phyloP scores from a whole-genome alignment of 2,797 vertebrate genomes.

The Centropyge bicolor region DNA sequence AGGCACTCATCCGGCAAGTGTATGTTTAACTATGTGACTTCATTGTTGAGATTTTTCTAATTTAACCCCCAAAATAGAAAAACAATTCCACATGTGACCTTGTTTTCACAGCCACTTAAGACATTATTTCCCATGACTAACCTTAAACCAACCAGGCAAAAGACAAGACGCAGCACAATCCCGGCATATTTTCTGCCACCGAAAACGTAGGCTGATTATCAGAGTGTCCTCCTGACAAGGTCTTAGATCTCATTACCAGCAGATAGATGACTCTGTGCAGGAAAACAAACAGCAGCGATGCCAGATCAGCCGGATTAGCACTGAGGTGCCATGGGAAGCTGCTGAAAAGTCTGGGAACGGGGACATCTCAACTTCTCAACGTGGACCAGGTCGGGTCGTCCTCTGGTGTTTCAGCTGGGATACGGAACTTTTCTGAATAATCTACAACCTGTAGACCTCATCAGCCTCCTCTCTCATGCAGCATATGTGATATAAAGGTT shows the following conservation, averaged over 20 bases:
- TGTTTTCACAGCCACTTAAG: background rate
- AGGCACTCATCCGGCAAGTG: background rate
- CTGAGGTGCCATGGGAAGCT: slow-evolving; percentile 73
- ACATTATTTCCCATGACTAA: slow-evolving; percentile 43
- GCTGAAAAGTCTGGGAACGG: slow-evolving; percentile 65
- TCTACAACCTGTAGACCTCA: background rate
- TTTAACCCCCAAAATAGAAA: background rate
- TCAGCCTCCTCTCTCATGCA: background rate
- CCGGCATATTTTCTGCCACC: slow-evolving; percentile 38
- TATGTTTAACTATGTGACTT: background rate
- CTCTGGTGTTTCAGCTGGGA: slow-evolving; percentile 12
- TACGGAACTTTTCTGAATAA: background rate
- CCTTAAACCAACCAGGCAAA: slow-evolving; percentile 31
- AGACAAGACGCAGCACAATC: slow-evolving; percentile 46
- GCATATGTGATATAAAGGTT: background rate
- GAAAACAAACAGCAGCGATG: slow-evolving; percentile 76
- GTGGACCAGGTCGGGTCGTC: slow-evolving; percentile 9
- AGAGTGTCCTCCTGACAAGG: slow-evolving; percentile 56
- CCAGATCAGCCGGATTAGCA: slow-evolving; percentile 75
- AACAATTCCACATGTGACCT: background rate
- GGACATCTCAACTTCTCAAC: slow-evolving; percentile 46
- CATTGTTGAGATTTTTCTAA: background rate
- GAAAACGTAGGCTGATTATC: slow-evolving; percentile 40
- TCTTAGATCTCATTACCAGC: slow-evolving; percentile 73
- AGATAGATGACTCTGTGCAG: slow-evolving; percentile 68